phyloP scores from a whole-genome alignment of 53 echinoderm and acorn worm species.

The Holothuria scabra region DNA sequence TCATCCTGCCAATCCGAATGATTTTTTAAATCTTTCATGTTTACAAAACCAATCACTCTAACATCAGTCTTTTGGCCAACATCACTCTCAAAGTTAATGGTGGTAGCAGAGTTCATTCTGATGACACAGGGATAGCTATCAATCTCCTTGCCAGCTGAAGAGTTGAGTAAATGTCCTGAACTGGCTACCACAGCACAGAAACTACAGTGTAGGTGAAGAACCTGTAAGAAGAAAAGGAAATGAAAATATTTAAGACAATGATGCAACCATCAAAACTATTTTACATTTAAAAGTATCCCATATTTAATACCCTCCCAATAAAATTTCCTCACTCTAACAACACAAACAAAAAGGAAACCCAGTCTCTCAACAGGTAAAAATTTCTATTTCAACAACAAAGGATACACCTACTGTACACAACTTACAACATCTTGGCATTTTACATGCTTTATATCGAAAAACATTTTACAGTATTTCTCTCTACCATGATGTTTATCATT shows the following conservation, averaged over 20 bases:
- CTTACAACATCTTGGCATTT: too few relatives aligned
- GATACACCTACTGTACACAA: too few relatives aligned
- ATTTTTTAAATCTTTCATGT: constrained; percentile 50
- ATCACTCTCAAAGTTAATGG: constrained; percentile 48
- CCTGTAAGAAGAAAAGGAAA: constrained; percentile 29
- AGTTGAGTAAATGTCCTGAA: constrained; percentile 63
- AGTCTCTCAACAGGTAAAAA: too few relatives aligned
- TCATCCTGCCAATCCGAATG: constrained; percentile 39
- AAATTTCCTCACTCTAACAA: too few relatives aligned
- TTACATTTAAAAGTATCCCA: too few relatives aligned
- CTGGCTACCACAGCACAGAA: constrained; percentile 66
- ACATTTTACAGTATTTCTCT: too few relatives aligned
- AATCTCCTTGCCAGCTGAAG: constrained; percentile 60
- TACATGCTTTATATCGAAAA: too few relatives aligned
- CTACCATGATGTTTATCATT: too few relatives aligned
- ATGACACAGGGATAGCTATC: constrained; percentile 59
- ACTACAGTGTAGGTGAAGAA: constrained; percentile 56
- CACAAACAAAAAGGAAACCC: too few relatives aligned
- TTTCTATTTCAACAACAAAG: too few relatives aligned
- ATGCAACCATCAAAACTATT: neutral
- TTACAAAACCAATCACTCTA: constrained; percentile 45
- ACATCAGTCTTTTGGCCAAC: constrained; percentile 63
- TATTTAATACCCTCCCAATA: too few relatives aligned
- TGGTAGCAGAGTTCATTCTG: constrained; percentile 65
- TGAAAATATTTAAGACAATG: neutral